A percentile compares a stretch with the other conserved stretches of the same genome.
phyloP scores from a whole-genome alignment of 2,113 vertebrate species.

The Arizona elegans region DNA sequence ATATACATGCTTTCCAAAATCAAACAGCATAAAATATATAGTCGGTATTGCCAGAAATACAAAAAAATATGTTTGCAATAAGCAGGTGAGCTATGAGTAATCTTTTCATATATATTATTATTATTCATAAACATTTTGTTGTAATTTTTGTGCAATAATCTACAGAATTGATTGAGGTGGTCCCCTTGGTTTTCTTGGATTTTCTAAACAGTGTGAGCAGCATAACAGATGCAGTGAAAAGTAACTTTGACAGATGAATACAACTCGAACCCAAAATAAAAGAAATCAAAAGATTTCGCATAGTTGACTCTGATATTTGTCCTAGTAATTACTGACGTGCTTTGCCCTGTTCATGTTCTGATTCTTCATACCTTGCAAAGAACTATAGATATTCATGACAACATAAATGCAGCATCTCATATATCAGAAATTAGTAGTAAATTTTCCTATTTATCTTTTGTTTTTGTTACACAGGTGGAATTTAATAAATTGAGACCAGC shows the following conservation, averaged over 20 bases:
- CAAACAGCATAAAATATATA: background rate
- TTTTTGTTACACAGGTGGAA: background rate
- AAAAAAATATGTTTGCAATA: slow-evolving; percentile 27
- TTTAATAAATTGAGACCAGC: slow-evolving; percentile 2
- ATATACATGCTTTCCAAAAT: background rate
- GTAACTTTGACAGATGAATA: background rate
- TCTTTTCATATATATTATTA: slow-evolving; percentile 38
- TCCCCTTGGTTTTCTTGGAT: too few relatives aligned
- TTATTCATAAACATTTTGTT: slow-evolving; percentile 34
- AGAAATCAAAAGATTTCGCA: background rate
- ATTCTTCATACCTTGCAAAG: background rate
- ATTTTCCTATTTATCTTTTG: background rate
- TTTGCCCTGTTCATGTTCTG: background rate
- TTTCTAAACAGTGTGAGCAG: background rate
- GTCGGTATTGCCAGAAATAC: background rate
- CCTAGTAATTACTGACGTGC: background rate
- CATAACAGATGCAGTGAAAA: background rate
- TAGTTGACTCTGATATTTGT: background rate
- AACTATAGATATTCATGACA: background rate
- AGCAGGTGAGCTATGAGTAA: slow-evolving; percentile 6
- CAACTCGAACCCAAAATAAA: background rate
- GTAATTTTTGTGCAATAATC: slow-evolving; percentile 1
- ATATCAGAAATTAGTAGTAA: background rate
- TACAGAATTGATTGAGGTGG: background rate
- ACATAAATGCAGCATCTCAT: background rate